Base-by-base conservation (phyloP, 2,888 invertebrate species). In the Nomada hirtipes region DNA sequence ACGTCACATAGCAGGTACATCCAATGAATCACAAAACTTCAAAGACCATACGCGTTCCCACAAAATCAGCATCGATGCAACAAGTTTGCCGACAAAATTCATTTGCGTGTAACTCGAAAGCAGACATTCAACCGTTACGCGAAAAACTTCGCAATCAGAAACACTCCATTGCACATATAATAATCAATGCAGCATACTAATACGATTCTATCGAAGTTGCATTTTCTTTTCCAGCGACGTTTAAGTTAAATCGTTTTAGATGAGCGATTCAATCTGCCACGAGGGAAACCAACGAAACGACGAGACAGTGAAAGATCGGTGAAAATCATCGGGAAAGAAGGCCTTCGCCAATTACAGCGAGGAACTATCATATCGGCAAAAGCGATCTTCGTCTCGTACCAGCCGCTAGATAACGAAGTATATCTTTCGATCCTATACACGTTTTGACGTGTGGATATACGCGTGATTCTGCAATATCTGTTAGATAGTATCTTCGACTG, bases 351-450 rank as follows among this genome's bases (percentile, higher is more conserved):
- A 89, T 89, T 89, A 89, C 83, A 77, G 78, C 68, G 55, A 80
- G 83, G 83, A 88, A 85, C 88, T 88, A 89, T 88, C 88, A 86
- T 89, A 89, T 89, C 86, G 79, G 74, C 79, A 65, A 78, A 79
- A 87, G 68, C 84, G 84, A 89, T 89, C 85, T 87, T 73, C 79
- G 69, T 64, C 55, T 67, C 72, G 82, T 84, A 67, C 65, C 55
- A 61, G 67, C n/a, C 20, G 68, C 63, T 61, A 83, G 74, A 85
- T 82, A 82, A 60, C 79, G 61, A 71, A 61, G 69, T 70, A 79
- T 76, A 79, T 82, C 75, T 64, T 74, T 74, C 71, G 75, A 83
- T 79, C 70, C 68, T 47, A 42, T 74, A 64, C 61, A 59, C 69
- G 61, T 77, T 83, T 70, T 65, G 76, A 81, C 71, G 70, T 60